A percentile compares a stretch with the other conserved stretches of the same genome.
These are phyloP conservation scores for Anguilla pacifica DNA, from an alignment of 2,797 vertebrate species.

Conservation along the genomic window DNA sequence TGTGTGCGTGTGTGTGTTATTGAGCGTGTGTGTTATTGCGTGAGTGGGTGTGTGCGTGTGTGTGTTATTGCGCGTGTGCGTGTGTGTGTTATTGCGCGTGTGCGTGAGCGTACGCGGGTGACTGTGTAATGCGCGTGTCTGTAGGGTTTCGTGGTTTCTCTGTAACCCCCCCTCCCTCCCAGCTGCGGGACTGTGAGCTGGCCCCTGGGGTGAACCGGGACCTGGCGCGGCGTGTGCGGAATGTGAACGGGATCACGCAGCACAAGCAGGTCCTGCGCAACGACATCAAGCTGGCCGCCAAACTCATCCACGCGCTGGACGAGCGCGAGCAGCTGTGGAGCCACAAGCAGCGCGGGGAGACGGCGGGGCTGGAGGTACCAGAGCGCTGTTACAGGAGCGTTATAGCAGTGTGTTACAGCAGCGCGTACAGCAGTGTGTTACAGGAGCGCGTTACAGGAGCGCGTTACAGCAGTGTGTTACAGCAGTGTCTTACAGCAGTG, in stretches of 20 bases:
- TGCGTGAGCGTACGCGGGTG: neutral
- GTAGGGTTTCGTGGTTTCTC: neutral
- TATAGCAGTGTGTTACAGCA: no score
- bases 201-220: constrained; percentile 90
- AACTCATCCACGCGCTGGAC: constrained; percentile 86
- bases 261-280: constrained; percentile 91
- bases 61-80: neutral
- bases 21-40: no score
- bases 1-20: no score
- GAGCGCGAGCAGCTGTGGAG: constrained; percentile 86
- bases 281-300: constrained; percentile 90
- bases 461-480: no score
- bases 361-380: constrained; percentile 61
- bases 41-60: neutral
- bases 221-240: constrained; percentile 83
- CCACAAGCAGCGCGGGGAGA: constrained; percentile 64
- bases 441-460: no score
- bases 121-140: neutral
- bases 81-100: neutral
- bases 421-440: no score
- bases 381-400: no score
- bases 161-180: constrained; percentile 23
- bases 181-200: constrained; percentile 90
- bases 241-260: constrained; percentile 87
- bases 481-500: no score